phyloP scores from a whole-genome alignment of 2,113 vertebrate genomes.

The Circaetus gallicus region DNA sequence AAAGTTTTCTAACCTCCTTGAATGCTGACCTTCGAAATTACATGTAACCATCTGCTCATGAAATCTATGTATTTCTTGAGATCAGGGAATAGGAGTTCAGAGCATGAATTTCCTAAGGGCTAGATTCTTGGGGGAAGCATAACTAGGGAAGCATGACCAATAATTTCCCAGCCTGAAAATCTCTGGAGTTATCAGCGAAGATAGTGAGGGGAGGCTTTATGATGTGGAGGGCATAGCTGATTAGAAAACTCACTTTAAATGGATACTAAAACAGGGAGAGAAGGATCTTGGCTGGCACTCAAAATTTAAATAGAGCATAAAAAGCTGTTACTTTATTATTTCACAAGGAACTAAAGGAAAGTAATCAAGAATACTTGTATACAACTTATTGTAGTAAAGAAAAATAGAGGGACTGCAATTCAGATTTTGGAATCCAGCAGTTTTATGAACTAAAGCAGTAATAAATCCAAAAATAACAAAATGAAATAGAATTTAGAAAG shows the following conservation, averaged over 20 bases:
- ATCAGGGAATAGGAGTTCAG: neutral
- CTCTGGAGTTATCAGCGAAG: conserved; percentile 43
- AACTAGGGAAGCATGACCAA: conserved; percentile 26
- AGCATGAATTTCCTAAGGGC: conserved; percentile 29
- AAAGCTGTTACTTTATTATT: conserved; percentile 63
- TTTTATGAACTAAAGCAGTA: conserved; percentile 28
- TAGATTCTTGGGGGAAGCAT: neutral
- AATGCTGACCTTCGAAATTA: neutral
- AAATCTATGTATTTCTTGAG: neutral
- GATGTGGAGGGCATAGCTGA: conserved; percentile 11
- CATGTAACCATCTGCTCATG: neutral
- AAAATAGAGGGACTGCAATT: conserved; percentile 1
- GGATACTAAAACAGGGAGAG: conserved; percentile 23
- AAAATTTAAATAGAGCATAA: conserved; percentile 66
- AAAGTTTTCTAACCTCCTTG: conserved; percentile 17
- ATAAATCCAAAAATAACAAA: conserved; percentile 54
- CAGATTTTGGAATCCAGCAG: conserved; percentile 30
- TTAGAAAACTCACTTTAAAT: conserved; percentile 21
- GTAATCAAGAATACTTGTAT: conserved; percentile 58
- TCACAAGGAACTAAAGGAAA: conserved; percentile 42
- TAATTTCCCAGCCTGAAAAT: conserved; percentile 38
- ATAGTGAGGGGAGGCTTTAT: neutral
- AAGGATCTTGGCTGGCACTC: conserved; percentile 46
- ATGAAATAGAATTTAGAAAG: conserved; percentile 16
- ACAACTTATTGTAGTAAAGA: conserved; percentile 43